A percentile compares a stretch with the other conserved stretches of the same genome.
phyloP scores from a whole-genome alignment of 2,113 vertebrate genomes.

The Lepidiolamprologus cunningtoni region DNA sequence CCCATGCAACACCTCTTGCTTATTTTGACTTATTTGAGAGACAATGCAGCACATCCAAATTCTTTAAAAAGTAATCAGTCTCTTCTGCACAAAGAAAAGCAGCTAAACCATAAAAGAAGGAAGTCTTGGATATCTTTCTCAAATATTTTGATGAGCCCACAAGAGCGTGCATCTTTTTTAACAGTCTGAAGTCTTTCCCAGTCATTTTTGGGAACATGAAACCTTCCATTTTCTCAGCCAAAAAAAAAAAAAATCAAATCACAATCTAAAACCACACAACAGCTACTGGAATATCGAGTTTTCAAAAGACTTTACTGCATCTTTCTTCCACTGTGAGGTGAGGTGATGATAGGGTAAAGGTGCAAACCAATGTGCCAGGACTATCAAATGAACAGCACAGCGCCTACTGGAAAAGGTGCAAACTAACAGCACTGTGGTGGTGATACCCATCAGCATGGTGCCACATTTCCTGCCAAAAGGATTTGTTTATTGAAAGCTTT shows the following conservation, averaged over 20 bases:
- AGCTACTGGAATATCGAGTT: not conserved
- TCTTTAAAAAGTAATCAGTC: not conserved
- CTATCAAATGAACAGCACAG: not conserved
- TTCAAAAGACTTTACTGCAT: not conserved
- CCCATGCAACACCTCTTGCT: not conserved
- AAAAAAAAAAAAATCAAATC: not conserved
- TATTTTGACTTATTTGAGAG: not conserved
- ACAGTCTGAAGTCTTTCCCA: not conserved
- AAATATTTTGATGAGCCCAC: constrained; percentile 2
- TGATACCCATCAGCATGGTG: not conserved
- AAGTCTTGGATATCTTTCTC: not conserved
- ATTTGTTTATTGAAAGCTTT: not conserved
- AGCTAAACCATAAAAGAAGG: not conserved
- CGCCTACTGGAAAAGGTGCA: not conserved
- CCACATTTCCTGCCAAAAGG: not conserved
- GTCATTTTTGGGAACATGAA: not conserved
- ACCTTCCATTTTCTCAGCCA: not conserved
- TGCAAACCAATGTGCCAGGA: not conserved
- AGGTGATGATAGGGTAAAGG: not conserved
- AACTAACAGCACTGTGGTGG: not conserved
- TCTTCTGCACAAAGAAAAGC: not conserved
- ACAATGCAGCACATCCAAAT: not conserved
- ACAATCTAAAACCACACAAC: not conserved
- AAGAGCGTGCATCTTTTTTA: not conserved
- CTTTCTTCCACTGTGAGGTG: not conserved